These are phyloP conservation scores for Congeria kusceri DNA, from an alignment of 2,888 invertebrate species.

Conservation along the genomic window DNA sequence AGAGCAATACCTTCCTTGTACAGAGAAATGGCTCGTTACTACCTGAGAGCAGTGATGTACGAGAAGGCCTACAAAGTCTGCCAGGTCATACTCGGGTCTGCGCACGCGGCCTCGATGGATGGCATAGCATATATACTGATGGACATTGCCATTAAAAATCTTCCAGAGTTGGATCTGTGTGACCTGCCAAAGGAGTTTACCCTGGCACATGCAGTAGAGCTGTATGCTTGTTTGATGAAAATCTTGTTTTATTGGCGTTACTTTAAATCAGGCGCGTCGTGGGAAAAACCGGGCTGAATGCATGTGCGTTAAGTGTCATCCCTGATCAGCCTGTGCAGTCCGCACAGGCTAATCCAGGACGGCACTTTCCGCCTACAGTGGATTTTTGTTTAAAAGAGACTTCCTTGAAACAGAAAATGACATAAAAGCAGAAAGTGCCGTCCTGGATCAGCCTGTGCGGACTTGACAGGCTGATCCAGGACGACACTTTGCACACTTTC, in stretches of 20 bases:
- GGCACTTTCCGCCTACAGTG: too few species aligned
- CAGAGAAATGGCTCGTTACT: conserved; percentile 49
- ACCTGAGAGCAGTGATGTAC: conserved; percentile 40
- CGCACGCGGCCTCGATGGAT: conserved; percentile 10
- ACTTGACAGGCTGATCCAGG: not conserved
- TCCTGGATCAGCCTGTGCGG: too few species aligned
- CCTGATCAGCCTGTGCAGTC: too few species aligned
- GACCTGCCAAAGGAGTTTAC: conserved; percentile 58
- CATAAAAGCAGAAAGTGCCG: too few species aligned
- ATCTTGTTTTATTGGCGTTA: too few species aligned
- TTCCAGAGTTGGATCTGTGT: conserved; percentile 37
- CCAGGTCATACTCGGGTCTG: conserved; percentile 37
- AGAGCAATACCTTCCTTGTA: conserved; percentile 40
- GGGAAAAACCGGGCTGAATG: too few species aligned
- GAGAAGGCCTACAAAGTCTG: conserved; percentile 32
- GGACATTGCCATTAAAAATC: conserved; percentile 31
- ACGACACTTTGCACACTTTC: not conserved
- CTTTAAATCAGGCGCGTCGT: too few species aligned
- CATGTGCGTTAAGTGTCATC: too few species aligned
- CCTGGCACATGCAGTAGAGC: conserved; percentile 64
- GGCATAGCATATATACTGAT: conserved; percentile 36
- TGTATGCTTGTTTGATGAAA: conserved; percentile 38
- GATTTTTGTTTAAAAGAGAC: too few species aligned
- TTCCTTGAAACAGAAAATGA: too few species aligned
- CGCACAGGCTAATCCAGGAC: too few species aligned